Base-by-base conservation (phyloP, 2,797 vertebrate species). In the Hippopotamyrus pictus region DNA sequence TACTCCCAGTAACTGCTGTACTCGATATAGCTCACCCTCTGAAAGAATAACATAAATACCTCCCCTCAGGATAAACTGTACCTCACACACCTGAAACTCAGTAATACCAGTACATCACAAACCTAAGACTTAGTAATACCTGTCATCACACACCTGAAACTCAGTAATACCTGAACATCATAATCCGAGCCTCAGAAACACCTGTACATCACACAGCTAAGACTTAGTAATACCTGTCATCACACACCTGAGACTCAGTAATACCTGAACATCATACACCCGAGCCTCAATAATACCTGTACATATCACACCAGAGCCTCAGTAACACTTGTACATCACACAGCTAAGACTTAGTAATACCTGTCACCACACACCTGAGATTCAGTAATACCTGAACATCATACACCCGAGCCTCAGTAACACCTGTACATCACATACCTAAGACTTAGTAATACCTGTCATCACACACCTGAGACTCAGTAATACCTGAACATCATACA, bases 1-100 rank as follows among this genome's bases (percentile, higher is more conserved):
- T 89, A 1, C 90, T 90, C 89, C 11, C 84, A 86, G 25, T 37
- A 57, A 54, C 85, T 2, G 3, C 89, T 89, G 76, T 90, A 88
- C 87, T 89, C 82, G 7, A 83, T 22, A 82, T 6, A 82, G 12
- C 48, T 41, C 22, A 76, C 14, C 88, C 5, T 22, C 19, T 22
- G 33, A 33, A 79, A 22, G 14, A 22, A 82, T 29, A 89, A 46
- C 41, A 83, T 19, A 11, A 22, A 33, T 37, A 17, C 69, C 33
- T 37, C 5, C 69, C 69, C 9, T 50, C 44, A 48, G 79, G 14
- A 11, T 6, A n/a, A 48, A 41, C 46, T 50, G 22, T 3, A 22
- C 82, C 41, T 84, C 46, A 76, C 14, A 33, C 11, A 14, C 12
- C 29, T 73, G 29, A 73, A 9, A 33, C 3, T 73, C 44, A 73